phyloP scores from a whole-genome alignment of 1,140 invertebrate genomes.

The Lethocerus indicus region DNA sequence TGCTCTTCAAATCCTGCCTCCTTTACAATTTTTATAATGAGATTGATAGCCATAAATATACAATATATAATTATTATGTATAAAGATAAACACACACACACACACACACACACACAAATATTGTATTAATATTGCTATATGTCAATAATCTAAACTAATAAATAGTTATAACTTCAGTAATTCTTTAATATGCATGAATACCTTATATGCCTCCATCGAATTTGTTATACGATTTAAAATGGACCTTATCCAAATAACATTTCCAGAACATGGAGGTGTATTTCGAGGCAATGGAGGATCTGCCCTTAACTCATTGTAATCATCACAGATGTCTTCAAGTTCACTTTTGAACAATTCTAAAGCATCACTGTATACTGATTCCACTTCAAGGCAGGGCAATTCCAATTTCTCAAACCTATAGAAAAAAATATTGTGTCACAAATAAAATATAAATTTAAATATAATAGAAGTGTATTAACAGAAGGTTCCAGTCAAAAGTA shows the following conservation, averaged over 20 bases:
- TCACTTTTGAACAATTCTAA: slow-evolving; percentile 41
- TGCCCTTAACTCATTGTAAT: slow-evolving; percentile 49
- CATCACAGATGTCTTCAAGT: slow-evolving; percentile 44
- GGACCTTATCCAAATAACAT: slow-evolving; percentile 53
- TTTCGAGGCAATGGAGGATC: slow-evolving; percentile 42
- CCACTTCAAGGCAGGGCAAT: slow-evolving; percentile 43
- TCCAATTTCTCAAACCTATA: slow-evolving; percentile 47
- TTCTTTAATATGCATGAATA: slow-evolving; percentile 18
- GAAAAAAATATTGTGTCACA: not conserved
- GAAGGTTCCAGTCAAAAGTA: too few relatives aligned
- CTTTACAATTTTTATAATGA: slow-evolving; percentile 12
- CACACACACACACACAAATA: slow-evolving; percentile 25
- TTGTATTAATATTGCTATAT: slow-evolving; percentile 14
- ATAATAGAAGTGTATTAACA: too few relatives aligned
- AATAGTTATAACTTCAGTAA: not conserved
- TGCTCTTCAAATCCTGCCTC: slow-evolving; percentile 20
- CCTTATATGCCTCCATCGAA: slow-evolving; percentile 44
- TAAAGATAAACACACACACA: slow-evolving; percentile 18
- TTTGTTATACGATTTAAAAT: slow-evolving; percentile 40
- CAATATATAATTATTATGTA: not conserved
- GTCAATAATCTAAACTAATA: slow-evolving; percentile 1
- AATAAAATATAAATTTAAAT: not conserved
- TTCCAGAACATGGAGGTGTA: slow-evolving; percentile 43
- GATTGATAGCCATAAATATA: not conserved
- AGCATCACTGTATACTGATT: slow-evolving; percentile 48